Conservation (phyloP, 1,140 invertebrate species). For the Bombus ignitus region DNA sequence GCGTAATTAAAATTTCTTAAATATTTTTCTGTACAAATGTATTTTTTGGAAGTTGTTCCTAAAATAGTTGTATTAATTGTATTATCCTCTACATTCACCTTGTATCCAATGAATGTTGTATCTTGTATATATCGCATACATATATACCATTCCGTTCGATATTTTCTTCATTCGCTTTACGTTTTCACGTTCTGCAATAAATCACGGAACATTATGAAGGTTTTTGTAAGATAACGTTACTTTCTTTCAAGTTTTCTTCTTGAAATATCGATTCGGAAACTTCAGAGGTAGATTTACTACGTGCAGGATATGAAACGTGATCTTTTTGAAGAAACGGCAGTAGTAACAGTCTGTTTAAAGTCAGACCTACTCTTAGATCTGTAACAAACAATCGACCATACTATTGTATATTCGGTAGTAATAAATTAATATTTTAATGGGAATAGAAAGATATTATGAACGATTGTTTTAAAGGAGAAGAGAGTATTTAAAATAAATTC, state of each 20-base stretch:
- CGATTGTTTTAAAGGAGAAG: neutral
- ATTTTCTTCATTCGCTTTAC: neutral
- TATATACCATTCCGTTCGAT: neutral
- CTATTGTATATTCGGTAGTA: neutral
- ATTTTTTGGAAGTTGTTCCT: too few species aligned
- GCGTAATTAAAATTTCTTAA: too few species aligned
- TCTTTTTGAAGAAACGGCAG: neutral
- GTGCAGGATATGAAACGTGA: neutral
- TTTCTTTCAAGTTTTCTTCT: neutral
- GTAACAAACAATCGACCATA: neutral
- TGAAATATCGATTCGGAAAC: constrained; percentile 16
- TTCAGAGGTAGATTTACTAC: neutral
- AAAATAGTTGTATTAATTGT: too few species aligned
- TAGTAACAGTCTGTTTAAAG: neutral
- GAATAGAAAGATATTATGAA: neutral
- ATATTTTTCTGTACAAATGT: too few species aligned
- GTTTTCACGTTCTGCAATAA: neutral
- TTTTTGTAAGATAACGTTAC: constrained; percentile 2
- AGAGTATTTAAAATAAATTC: neutral
- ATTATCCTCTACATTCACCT: too few species aligned
- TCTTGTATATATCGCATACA: too few species aligned
- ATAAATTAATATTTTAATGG: neutral
- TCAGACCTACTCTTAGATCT: neutral
- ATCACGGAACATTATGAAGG: neutral
- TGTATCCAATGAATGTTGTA: too few species aligned